Evolutionary conservation across 2,888 invertebrate genomes (phyloP).

Genomic region (Eupithecia centaureata): DNA sequence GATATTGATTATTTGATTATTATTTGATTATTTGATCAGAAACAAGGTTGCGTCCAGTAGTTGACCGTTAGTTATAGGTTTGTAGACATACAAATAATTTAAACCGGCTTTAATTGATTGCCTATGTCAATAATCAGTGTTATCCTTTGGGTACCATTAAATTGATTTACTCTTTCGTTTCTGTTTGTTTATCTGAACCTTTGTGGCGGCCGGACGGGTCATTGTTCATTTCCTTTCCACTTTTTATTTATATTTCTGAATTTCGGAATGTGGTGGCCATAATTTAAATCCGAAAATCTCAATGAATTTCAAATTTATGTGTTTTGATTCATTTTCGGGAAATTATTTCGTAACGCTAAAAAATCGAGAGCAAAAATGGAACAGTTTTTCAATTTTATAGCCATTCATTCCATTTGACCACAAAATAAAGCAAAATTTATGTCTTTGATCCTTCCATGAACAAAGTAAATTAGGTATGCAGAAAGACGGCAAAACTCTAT

Average conservation of each 20-base stretch:
- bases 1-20: no score
- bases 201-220: not conserved
- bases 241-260: slow-evolving; percentile 8
- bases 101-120: not conserved
- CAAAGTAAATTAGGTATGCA: no score
- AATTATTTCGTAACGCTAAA: not conserved
- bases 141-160: slow-evolving; percentile 37
- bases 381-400: not conserved
- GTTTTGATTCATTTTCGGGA: not conserved
- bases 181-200: slow-evolving; percentile 32
- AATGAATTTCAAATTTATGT: not conserved
- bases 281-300: not conserved
- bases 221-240: slow-evolving; percentile 22
- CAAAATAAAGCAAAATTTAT: no score
- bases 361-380: not conserved
- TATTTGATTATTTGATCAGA: no score
- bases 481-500: not conserved
- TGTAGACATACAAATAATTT: not conserved
- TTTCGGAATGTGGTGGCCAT: not conserved
- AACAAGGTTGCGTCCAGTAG: no score
- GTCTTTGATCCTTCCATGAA: no score
- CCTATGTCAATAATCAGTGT: slow-evolving; percentile 25
- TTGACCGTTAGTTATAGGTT: no score
- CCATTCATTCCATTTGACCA: no score
- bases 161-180: slow-evolving; percentile 41